A percentile compares a stretch with the other conserved stretches of the same genome.
These are phyloP conservation scores for Scomber colias DNA, from an alignment of 2,113 vertebrate species.

Conservation along the genomic window DNA sequence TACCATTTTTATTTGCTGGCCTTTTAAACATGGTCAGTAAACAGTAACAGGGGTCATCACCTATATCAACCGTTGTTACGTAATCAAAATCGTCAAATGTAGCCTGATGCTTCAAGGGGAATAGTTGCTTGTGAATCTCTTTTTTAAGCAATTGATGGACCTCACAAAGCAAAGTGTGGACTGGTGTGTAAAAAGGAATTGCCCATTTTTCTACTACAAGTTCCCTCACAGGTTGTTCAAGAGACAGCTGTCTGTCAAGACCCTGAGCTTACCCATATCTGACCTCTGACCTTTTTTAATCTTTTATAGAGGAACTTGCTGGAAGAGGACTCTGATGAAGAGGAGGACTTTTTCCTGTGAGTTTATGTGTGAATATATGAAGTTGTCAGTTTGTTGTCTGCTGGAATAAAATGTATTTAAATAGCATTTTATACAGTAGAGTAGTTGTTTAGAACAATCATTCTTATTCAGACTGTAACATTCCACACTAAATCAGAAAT, in stretches of 20 bases:
- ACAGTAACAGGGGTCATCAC: not conserved
- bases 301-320: constrained; percentile 93
- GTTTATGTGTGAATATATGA: constrained; percentile 66
- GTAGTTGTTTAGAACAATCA: not conserved
- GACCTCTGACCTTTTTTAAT: constrained; percentile 45
- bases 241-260: not conserved
- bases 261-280: not conserved
- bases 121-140: too few relatives aligned
- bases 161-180: too few relatives aligned
- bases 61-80: not conserved
- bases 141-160: too few relatives aligned
- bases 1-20: not conserved
- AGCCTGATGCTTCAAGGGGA: too few relatives aligned
- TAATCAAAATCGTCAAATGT: not conserved
- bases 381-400: not conserved
- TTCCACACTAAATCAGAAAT: not conserved
- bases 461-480: too few relatives aligned
- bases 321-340: constrained; percentile 98
- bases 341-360: constrained; percentile 99
- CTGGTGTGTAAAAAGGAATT: too few relatives aligned
- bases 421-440: not conserved
- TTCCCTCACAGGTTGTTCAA: not conserved
- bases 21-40: not conserved
- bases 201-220: not conserved
- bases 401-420: not conserved